phyloP scores from a whole-genome alignment of 2,113 vertebrate genomes.

The Myotis yumanensis region DNA sequence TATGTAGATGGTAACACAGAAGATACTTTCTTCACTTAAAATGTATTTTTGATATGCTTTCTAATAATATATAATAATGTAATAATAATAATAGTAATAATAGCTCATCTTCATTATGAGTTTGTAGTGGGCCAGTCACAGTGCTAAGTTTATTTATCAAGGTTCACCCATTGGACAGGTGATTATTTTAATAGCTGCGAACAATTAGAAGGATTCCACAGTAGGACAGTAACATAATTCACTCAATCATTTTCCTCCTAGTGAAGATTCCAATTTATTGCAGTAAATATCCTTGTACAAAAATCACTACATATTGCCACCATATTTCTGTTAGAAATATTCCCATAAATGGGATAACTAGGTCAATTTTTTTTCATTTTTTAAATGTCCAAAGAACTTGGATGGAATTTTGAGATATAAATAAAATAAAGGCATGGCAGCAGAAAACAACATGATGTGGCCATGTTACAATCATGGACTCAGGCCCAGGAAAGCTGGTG shows the following conservation, averaged over 20 bases:
- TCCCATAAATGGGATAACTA: not conserved
- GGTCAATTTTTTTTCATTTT: not conserved
- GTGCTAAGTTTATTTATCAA: not conserved
- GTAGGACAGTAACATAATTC: not conserved
- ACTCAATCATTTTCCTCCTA: not conserved
- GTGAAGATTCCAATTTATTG: not conserved
- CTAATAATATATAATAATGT: not conserved
- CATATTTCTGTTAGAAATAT: not conserved
- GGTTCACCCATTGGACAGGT: not conserved
- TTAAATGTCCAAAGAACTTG: not conserved
- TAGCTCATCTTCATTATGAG: not conserved
- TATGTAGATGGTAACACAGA: not conserved
- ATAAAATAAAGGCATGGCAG: not conserved
- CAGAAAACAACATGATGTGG: not conserved
- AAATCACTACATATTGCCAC: not conserved
- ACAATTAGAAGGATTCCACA: not conserved
- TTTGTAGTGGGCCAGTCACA: not conserved
- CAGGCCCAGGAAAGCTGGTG: not conserved
- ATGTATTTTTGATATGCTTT: not conserved
- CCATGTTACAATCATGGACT: not conserved
- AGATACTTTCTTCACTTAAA: not conserved
- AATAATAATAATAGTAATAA: not conserved
- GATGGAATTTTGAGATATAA: not conserved
- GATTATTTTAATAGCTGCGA: not conserved
- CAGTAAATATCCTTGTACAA: not conserved